Evolutionary conservation across 2,888 invertebrate genomes (phyloP), one percentile per base, ranked within the genome.

Genomic region (Tipula lateralis): DNA sequence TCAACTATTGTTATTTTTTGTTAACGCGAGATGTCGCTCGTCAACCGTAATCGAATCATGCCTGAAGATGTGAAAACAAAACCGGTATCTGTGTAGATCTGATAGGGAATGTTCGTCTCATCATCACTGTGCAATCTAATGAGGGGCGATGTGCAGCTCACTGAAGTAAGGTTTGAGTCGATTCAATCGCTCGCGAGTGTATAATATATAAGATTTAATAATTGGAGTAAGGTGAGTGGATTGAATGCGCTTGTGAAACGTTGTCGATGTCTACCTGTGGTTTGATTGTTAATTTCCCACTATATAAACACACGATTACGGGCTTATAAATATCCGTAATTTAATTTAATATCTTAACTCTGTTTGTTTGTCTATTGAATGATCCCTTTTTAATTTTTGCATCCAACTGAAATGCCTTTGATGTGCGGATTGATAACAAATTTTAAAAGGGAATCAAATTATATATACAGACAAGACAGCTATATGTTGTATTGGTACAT

Each of bases 371-470:
- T 24, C 24, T 66, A 66, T 66, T 66, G 66, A 66, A 66, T 66
- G 66, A 66, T 66, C 66, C 66, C 66, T 66, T 66, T 66, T 66
- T 66, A 66, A 66, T 66, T 66, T 39, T 39, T 24, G 66, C 66
- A 66, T 66, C 19, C 7, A 66, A 66, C 3, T 9, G 2, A 66
- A 66, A 66, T 66, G 66, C 66, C 66, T 66, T 66, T 66, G 66
- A 66, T 66, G 66, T 66, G 66, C 66, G 66, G n/a, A 66, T 66
- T 66, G 66, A 66, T 66, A 66, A 39, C 13, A 39, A 66, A 66
- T 24, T 66, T 19, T 39, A 66, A 44, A 66, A 66, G 66, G 66
- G 66, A 66, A 66, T 66, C 66, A 66, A 66, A 66, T 66, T 66
- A 66, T 66, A 7, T 24, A 66, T 0, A 24, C 19, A 24, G 66